A percentile compares a stretch with the other conserved stretches of the same genome.
Conservation (phyloP, 2,797 vertebrate species). For the Coregonus ussuriensis region DNA sequence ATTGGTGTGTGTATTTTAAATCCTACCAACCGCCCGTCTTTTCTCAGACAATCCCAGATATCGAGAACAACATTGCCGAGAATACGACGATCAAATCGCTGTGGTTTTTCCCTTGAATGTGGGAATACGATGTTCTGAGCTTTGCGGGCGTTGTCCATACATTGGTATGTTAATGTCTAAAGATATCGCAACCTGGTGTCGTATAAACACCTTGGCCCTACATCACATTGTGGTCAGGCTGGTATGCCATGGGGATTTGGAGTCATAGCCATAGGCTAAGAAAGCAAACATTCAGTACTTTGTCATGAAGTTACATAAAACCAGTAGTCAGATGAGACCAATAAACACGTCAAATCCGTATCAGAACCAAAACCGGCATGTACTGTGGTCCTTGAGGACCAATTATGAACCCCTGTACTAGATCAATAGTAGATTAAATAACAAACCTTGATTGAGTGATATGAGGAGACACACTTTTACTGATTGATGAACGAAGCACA, state of each 20-base stretch:
- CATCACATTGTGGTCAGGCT: conserved; percentile 49
- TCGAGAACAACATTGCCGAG: conserved; percentile 58
- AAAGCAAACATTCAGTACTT: background rate
- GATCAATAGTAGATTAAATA: background rate
- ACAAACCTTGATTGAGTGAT: background rate
- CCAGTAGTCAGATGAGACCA: conserved; percentile 47
- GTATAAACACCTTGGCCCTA: conserved; percentile 62
- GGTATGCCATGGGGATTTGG: conserved; percentile 56
- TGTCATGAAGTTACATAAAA: conserved; percentile 57
- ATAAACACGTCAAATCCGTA: conserved; percentile 10
- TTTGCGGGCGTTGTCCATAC: conserved; percentile 27
- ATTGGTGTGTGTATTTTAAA: conserved; percentile 60
- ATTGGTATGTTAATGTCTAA: conserved; percentile 60
- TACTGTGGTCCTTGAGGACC: conserved; percentile 37
- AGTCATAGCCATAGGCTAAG: too few species aligned
- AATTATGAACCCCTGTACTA: conserved; percentile 28
- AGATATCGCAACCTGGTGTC: conserved; percentile 53
- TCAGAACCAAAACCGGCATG: conserved; percentile 18
- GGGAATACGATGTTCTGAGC: conserved; percentile 35
- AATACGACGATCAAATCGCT: conserved; percentile 58
- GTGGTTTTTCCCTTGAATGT: conserved; percentile 54
- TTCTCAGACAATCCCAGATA: conserved; percentile 56
- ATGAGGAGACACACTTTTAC: too few species aligned
- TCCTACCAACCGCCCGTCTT: conserved; percentile 50
- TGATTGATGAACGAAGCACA: background rate